A percentile compares a stretch with the other conserved stretches of the same genome.
Conservation (phyloP, 2,113 vertebrate species). For the Aix galericulata region DNA sequence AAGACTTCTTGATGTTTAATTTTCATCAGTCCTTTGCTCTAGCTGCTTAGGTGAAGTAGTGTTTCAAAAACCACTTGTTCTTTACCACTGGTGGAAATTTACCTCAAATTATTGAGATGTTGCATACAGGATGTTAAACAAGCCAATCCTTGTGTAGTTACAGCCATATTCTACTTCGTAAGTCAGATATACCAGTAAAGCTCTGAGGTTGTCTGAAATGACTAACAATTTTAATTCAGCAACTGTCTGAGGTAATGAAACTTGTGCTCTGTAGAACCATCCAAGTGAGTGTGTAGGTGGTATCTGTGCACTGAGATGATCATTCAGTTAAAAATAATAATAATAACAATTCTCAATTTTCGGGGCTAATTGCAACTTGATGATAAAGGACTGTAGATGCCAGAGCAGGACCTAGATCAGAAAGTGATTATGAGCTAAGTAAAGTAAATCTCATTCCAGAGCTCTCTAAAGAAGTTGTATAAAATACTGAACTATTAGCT, state of each 20-base stretch:
- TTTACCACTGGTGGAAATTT: background rate
- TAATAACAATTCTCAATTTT: background rate
- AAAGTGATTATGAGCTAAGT: background rate
- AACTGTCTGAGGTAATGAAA: background rate
- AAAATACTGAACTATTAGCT: background rate
- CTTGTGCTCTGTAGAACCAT: background rate
- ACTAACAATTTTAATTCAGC: background rate
- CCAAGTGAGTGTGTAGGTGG: background rate
- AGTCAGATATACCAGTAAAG: background rate
- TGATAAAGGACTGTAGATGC: background rate
- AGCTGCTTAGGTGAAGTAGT: background rate
- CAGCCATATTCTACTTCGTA: background rate
- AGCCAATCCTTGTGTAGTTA: background rate
- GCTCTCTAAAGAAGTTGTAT: background rate
- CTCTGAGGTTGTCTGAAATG: background rate
- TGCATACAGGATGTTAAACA: background rate
- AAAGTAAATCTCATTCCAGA: background rate
- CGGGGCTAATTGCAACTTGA: background rate
- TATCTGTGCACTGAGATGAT: background rate
- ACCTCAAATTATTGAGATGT: background rate
- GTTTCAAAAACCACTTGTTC: background rate
- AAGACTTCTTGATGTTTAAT: fast-evolving
- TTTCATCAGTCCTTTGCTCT: background rate
- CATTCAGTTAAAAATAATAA: background rate
- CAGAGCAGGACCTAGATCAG: background rate